These are phyloP conservation scores for Etia nguti DNA, from an alignment of 2,113 vertebrate species.

Conservation along the genomic window DNA sequence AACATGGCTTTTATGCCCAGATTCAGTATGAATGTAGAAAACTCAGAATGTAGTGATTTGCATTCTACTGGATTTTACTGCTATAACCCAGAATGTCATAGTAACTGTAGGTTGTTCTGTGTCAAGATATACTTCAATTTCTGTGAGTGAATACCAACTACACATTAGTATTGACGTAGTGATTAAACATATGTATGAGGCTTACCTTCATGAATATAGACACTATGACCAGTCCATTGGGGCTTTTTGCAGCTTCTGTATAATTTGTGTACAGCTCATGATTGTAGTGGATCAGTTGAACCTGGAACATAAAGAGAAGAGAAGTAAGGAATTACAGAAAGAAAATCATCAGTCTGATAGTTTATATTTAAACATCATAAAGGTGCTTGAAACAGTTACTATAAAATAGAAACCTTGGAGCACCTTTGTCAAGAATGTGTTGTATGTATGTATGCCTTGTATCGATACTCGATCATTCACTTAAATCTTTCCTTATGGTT, in stretches of 20 bases:
- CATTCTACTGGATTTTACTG: background rate
- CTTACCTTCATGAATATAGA: constrained; percentile 99
- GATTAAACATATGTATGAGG: background rate
- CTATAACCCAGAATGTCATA: background rate
- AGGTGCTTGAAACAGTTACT: background rate
- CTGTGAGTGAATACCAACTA: background rate
- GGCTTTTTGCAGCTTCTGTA: constrained; percentile 97
- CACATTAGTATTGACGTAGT: background rate
- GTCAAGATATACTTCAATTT: background rate
- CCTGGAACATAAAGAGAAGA: constrained; percentile 70
- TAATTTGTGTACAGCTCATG: constrained; percentile 96
- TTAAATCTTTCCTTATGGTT: background rate
- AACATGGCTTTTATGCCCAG: background rate
- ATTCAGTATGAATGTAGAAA: background rate
- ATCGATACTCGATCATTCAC: background rate
- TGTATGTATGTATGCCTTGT: background rate
- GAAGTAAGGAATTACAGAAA: background rate
- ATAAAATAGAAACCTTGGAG: background rate
- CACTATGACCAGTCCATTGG: constrained; percentile 95
- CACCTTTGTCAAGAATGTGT: background rate
- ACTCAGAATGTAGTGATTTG: background rate
- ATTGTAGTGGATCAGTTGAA: constrained; percentile 99
- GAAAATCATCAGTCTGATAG: background rate
- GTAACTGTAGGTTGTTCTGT: background rate
- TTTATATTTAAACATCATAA: background rate